phyloP scores from a whole-genome alignment of 2,888 invertebrate genomes.

The Sesia apiformis region DNA sequence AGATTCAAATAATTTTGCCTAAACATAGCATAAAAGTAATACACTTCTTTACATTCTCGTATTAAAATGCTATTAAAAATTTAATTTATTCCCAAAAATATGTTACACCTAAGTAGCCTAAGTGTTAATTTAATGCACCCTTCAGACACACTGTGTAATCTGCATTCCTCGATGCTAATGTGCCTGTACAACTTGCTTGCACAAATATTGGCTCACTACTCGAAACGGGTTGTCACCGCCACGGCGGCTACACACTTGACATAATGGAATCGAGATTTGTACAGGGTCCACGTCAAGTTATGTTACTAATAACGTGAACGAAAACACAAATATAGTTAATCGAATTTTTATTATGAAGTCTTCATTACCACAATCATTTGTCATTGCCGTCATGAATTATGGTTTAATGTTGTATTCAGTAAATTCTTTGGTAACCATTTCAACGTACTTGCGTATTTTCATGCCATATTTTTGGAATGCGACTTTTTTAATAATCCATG shows the following conservation, averaged over 20 bases:
- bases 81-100: conserved; percentile 6
- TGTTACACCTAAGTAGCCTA: conserved; percentile 14
- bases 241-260: conserved; percentile 39
- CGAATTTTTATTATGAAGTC: too few species aligned
- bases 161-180: conserved; percentile 50
- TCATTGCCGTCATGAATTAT: too few species aligned
- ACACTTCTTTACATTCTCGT: too few species aligned
- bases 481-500: too few species aligned
- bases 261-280: conserved; percentile 44
- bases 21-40: too few species aligned
- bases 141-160: conserved; percentile 40
- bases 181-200: conserved; percentile 41
- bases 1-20: too few species aligned
- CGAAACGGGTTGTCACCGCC: conserved; percentile 54
- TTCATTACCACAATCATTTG: too few species aligned
- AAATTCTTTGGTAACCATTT: too few species aligned
- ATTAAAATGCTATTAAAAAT: neutral
- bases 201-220: conserved; percentile 63
- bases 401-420: too few species aligned
- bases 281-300: neutral
- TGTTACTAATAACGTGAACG: neutral
- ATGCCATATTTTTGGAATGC: too few species aligned
- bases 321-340: too few species aligned
- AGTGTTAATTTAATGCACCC: conserved; percentile 41
- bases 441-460: too few species aligned